A percentile compares a stretch with the other conserved stretches of the same genome.
phyloP scores from a whole-genome alignment of 2,797 vertebrate genomes.

The Triplophysa bombifrons region DNA sequence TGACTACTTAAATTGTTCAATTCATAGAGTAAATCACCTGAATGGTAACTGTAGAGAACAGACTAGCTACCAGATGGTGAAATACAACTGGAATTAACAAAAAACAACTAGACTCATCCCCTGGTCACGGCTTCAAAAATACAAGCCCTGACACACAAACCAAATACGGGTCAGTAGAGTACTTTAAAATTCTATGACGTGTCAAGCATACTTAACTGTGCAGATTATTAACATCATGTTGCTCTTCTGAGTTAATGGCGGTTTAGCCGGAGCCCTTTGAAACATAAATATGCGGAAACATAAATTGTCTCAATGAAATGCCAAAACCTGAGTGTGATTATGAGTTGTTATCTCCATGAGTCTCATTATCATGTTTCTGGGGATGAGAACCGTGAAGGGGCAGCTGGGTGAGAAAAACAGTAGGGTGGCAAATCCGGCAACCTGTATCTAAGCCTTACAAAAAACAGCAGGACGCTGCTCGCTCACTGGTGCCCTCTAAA shows the following conservation, averaged over 20 bases:
- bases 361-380: slow-evolving; percentile 30
- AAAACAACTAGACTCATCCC: not conserved
- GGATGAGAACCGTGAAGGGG: slow-evolving; percentile 8
- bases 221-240: slow-evolving; percentile 46
- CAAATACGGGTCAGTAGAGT: slow-evolving; percentile 32
- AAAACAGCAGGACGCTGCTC: slow-evolving; percentile 32
- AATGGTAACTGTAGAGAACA: no score
- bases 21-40: no score
- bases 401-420: slow-evolving; percentile 31
- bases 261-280: slow-evolving; percentile 32
- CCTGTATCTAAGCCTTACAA: slow-evolving; percentile 31
- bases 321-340: slow-evolving; percentile 39
- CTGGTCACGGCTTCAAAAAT: not conserved
- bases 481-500: slow-evolving; percentile 35
- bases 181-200: not conserved
- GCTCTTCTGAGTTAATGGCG: slow-evolving; percentile 26
- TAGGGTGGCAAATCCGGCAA: slow-evolving; percentile 32
- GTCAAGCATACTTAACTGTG: slow-evolving; percentile 37
- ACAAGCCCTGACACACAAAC: slow-evolving; percentile 10
- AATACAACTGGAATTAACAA: not conserved
- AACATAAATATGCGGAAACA: slow-evolving; percentile 45
- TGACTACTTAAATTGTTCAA: no score
- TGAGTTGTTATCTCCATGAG: slow-evolving; percentile 28
- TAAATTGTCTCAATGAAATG: not conserved
- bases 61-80: not conserved